Base-by-base conservation (phyloP, 2,113 vertebrate genomes). In the Nanorana parkeri region DNA sequence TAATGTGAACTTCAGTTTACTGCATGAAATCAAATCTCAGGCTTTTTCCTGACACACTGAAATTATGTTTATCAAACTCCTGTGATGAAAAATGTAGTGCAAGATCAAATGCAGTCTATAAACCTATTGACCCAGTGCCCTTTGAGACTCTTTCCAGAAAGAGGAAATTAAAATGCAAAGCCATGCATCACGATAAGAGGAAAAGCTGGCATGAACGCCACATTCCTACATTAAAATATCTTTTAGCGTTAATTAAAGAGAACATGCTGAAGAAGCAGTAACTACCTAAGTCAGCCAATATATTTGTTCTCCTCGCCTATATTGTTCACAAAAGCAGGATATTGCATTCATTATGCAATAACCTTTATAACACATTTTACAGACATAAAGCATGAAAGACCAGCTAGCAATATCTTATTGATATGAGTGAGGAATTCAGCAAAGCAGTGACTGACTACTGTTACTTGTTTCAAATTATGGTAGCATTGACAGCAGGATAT, bases 101-200 rank as follows among this genome's bases (percentile, higher is more conserved):
- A 61, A 74, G 80, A 81, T 74, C 80, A 74, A 66, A 74, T 74
- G 21, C 21, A 81, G 80, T 81, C 80, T 81, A 81, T 81, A 81
- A 81, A 81, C 80, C 80, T 81, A 81, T 81, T 81, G 80, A 81
- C 80, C 80, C 28, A 56, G 61, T 74, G 80, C 69, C 80, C 80
- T 58, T 51, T 21, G 69, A 81, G 69, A 81, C 69, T 81, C 69
- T 75, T 81, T 81, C 69, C 69, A 74, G 69, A 81, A 81, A 68
- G 66, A 66, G 60, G 29, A 81, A 81, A 75, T 81, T 81, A 81
- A 81, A 76, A 83, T 83, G 63, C 63, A 68, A 17, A 76, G 63
- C 63, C 52, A 76, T 83, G 80, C 52, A 83, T 76, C 63, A 76
- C 16, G 19, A 8, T 52, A 56, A 56, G 72, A 47, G 21, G 54